Base-by-base conservation (phyloP, 2,797 vertebrate genomes). In the Phrynocephalus vlangalii region DNA sequence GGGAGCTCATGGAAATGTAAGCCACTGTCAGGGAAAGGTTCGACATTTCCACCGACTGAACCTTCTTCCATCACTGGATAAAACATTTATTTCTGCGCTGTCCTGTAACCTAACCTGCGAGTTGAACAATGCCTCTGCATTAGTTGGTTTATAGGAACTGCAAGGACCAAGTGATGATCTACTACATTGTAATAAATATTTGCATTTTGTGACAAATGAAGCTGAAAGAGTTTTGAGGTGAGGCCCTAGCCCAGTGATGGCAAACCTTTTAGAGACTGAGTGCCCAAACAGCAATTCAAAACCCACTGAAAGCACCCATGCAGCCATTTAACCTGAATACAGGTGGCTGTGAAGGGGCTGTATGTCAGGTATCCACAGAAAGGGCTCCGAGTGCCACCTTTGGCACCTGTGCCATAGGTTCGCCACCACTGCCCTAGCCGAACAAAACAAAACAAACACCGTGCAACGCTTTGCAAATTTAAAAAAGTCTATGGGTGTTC, bases 131-230 rank as follows among this genome's bases (percentile, higher is more conserved):
- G 30, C 66, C 56, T 66, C 68, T 56, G 0, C 83, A 16, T 86
- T 86, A 88, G 28, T 1, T 77, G 88, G 13, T 70, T 87, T 81
- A 75, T 86, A 72, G 77, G 10, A 70, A 22, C 92, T 90, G 38
- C 24, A 87, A 85, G 18, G 18, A 63, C 3, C 82, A 75, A 75
- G 38, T 70, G 75, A 24, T 83, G 91, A 91, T 88, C 44, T 20
- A 78, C 4, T 50, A 38, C 18, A 56, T 24, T 10, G 79, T 83
- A 82, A 84, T 85, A 79, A 48, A 52, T 52, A 50, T 20, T 73
- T 3, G 44, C 15, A 50, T 44, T 9, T 86, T 15, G 3, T 78
- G n/a, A 85, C 68, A 78, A 89, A 84, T 48, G 52, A 85, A 5
- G 38, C 30, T 22, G 13, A 20, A n/a, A 22, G 20, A 10, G 26